A percentile compares a stretch with the other conserved stretches of the same genome.
These are phyloP conservation scores for Apostichopus californicus DNA, from an alignment of 35 echinoderm and acorn worm species.

Conservation along the genomic window DNA sequence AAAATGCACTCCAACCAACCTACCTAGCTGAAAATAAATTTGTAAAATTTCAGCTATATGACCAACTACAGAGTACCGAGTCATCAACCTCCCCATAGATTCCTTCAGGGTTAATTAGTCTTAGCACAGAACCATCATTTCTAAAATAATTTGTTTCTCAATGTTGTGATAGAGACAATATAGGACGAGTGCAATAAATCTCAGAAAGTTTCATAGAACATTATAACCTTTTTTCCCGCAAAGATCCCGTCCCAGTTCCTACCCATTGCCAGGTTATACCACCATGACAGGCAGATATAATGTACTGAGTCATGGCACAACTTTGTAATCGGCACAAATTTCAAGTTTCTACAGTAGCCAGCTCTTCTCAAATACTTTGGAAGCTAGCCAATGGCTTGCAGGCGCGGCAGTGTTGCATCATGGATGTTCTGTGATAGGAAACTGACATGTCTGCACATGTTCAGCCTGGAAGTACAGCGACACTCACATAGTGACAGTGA, in stretches of 20 bases:
- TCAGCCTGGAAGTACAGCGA: neutral
- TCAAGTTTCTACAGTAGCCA: neutral
- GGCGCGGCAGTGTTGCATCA: no score
- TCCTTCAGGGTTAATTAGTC: no score
- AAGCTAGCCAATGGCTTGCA: neutral
- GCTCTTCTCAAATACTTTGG: neutral
- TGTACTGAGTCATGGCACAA: neutral
- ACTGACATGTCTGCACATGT: neutral
- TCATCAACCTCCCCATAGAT: no score
- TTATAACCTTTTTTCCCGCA: neutral
- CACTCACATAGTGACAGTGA: neutral
- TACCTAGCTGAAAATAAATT: no score
- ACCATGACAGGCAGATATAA: neutral
- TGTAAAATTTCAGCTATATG: no score
- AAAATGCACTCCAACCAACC: no score
- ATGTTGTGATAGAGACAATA: no score
- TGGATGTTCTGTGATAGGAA: neutral
- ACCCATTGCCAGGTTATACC: neutral
- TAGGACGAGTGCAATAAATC: no score
- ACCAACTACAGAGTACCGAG: no score
- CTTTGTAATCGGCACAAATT: neutral
- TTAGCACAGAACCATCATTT: no score
- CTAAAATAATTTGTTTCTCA: no score
- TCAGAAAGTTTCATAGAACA: no score
- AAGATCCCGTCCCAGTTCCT: neutral